phyloP scores from a whole-genome alignment of 2,888 invertebrate species.

The Leucania comma region DNA sequence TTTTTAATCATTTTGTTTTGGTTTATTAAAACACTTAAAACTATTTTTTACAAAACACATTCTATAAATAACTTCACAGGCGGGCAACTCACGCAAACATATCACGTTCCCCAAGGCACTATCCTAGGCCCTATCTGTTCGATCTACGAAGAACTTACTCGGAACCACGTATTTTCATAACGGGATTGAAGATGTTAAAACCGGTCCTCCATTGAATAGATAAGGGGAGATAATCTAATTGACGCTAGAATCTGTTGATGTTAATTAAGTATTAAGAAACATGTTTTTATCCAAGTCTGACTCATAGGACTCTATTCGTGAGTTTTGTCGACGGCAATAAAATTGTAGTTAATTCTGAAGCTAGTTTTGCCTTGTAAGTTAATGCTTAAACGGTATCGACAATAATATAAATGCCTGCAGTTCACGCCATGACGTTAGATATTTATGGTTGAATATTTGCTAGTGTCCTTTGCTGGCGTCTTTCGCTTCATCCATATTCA shows the following conservation, averaged over 20 bases:
- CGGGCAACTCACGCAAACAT: slow-evolving; percentile 28
- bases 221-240: slow-evolving; percentile 63
- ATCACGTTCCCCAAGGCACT: slow-evolving; percentile 55
- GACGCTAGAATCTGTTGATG: slow-evolving; percentile 48
- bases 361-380: slow-evolving; percentile 37
- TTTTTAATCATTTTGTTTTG: background rate
- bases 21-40: background rate
- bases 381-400: slow-evolving; percentile 27
- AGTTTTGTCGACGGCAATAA: slow-evolving; percentile 21
- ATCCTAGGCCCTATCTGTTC: slow-evolving; percentile 52
- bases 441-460: slow-evolving; percentile 52
- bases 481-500: slow-evolving; percentile 56
- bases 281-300: slow-evolving; percentile 50
- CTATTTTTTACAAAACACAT: slow-evolving; percentile 17
- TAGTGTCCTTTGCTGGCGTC: slow-evolving; percentile 26
- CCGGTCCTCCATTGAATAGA: slow-evolving; percentile 60
- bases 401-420: slow-evolving; percentile 56
- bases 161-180: slow-evolving; percentile 59
- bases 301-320: slow-evolving; percentile 37
- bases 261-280: slow-evolving; percentile 62
- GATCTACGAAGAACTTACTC: slow-evolving; percentile 54
- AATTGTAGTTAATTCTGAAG: slow-evolving; percentile 29
- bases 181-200: slow-evolving; percentile 57
- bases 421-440: slow-evolving; percentile 46
- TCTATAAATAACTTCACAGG: slow-evolving; percentile 37